A percentile compares a stretch with the other conserved stretches of the same genome.
These are phyloP conservation scores for Caenorhabditis plicata DNA, from an alignment of 2,888 invertebrate genomes.

Conservation along the genomic window DNA sequence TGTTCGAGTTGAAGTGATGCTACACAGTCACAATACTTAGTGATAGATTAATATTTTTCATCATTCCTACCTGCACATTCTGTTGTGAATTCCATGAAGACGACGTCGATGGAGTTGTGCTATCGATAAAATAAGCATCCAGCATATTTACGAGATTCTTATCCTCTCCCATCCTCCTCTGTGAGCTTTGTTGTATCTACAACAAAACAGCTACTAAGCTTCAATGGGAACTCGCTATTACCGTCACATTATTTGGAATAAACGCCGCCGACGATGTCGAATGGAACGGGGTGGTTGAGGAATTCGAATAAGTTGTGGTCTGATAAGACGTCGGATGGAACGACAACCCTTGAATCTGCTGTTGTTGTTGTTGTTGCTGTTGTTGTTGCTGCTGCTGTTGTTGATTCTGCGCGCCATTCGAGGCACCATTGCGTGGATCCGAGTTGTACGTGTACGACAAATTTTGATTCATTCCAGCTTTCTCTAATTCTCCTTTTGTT, in stretches of 20 bases:
- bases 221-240: no score
- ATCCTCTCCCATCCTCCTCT: constrained; percentile 25
- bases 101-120: constrained; percentile 28
- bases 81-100: constrained; percentile 19
- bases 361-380: no score
- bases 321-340: constrained; percentile 44
- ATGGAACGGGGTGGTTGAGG: constrained; percentile 34
- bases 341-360: constrained; percentile 30
- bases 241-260: constrained; percentile 33
- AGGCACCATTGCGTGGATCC: constrained; percentile 32
- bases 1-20: no score
- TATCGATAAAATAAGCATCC: constrained; percentile 44
- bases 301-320: constrained; percentile 35
- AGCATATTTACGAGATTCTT: constrained; percentile 36
- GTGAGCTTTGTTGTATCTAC: constrained; percentile 18
- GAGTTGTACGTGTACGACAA: constrained; percentile 37
- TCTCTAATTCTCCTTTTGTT: neutral
- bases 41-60: no score
- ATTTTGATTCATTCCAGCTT: constrained; percentile 40
- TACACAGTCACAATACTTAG: no score
- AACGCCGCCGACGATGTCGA: constrained; percentile 32
- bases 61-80: constrained; percentile 24
- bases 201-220: no score
- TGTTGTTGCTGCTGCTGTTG: no score
- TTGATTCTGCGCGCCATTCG: constrained; percentile 28